These are phyloP conservation scores for Oryzias javanicus DNA, from an alignment of 2,113 vertebrate genomes.

Conservation along the genomic window DNA sequence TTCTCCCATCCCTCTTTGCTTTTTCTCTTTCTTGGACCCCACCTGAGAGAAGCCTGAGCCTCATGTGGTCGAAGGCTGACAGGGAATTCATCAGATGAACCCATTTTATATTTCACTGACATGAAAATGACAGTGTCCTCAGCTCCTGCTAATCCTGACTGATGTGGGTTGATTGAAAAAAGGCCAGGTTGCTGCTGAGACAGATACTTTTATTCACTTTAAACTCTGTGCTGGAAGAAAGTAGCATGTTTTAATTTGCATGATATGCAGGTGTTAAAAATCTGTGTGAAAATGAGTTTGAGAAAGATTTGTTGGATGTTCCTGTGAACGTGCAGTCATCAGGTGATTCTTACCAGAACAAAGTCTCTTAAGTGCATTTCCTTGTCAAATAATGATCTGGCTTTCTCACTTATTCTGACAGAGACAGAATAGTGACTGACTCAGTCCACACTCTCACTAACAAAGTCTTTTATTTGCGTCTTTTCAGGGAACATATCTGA, in stretches of 20 bases:
- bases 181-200: slow-evolving; percentile 13
- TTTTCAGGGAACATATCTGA: slow-evolving; percentile 2
- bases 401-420: slow-evolving; percentile 37
- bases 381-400: neutral
- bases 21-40: neutral
- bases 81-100: slow-evolving; percentile 43
- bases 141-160: slow-evolving; percentile 1
- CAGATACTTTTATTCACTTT: slow-evolving; percentile 14
- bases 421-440: slow-evolving; percentile 31
- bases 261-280: no score
- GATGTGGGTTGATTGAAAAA: slow-evolving; percentile 34
- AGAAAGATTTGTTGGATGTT: slow-evolving; percentile 30
- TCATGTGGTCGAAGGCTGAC: slow-evolving; percentile 19
- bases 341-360: slow-evolving; percentile 14
- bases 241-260: slow-evolving; percentile 11
- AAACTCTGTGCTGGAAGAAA: slow-evolving; percentile 10
- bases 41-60: slow-evolving; percentile 5
- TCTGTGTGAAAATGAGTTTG: slow-evolving; percentile 17
- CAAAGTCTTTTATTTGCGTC: neutral
- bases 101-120: slow-evolving; percentile 30
- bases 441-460: slow-evolving; percentile 31
- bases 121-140: slow-evolving; percentile 22
- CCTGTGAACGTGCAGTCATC: slow-evolving; percentile 20
- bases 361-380: slow-evolving; percentile 8
- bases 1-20: slow-evolving; percentile 12